Evolutionary conservation across 1,140 invertebrate species (phyloP).

Genomic region (Conopomorpha cramerella): DNA sequence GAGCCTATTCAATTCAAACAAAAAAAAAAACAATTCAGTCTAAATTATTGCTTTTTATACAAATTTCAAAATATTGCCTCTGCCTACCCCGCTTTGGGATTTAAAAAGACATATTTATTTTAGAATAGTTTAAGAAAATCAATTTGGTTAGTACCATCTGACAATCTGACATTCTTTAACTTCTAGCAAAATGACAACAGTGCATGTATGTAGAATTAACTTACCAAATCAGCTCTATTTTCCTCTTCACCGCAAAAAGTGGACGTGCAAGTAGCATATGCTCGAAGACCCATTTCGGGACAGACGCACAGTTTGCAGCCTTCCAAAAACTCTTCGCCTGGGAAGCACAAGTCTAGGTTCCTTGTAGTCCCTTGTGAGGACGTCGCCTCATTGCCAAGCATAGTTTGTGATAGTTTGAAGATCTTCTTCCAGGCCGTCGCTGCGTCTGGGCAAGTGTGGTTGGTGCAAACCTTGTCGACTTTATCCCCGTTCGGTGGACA

Average conservation of each 20-base stretch:
- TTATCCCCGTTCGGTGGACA: conserved; percentile 50
- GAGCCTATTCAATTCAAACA: no score
- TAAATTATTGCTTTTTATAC: no score
- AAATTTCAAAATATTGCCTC: no score
- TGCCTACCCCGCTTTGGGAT: no score
- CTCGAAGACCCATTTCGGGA: conserved; percentile 33
- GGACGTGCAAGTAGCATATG: conserved; percentile 25
- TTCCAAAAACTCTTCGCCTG: conserved; percentile 32
- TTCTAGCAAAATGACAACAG: no score
- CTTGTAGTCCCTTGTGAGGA: conserved; percentile 10
- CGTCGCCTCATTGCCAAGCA: conserved; percentile 13
- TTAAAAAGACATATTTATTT: no score
- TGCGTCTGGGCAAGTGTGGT: conserved; percentile 20
- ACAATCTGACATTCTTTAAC: no score
- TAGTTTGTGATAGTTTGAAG: conserved; percentile 20
- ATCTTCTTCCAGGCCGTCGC: conserved; percentile 22
- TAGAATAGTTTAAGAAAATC: no score
- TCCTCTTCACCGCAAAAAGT: conserved; percentile 18
- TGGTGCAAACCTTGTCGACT: conserved; percentile 40
- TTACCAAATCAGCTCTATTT: no score
- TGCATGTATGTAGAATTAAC: no score
- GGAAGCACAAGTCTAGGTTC: conserved; percentile 32
- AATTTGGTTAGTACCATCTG: no score
- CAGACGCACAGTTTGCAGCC: conserved; percentile 38
- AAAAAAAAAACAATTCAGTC: no score